Conservation (phyloP, 64 coral and sea anemone genomes). For the Acropora tenuis region DNA sequence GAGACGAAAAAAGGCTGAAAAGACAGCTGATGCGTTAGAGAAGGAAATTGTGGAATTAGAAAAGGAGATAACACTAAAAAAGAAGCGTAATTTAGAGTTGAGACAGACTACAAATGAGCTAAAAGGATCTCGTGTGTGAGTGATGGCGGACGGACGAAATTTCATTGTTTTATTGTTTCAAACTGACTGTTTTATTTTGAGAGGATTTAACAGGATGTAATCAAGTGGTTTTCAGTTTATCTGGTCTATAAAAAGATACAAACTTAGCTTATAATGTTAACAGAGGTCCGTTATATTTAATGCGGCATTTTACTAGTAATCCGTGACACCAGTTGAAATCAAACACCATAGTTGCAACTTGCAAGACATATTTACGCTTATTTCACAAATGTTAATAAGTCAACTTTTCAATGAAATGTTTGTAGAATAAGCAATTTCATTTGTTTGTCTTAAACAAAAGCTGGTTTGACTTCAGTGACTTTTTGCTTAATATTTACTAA, state of each 20-base stretch:
- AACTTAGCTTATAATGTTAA: neutral
- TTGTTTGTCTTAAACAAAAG: slow-evolving; percentile 17
- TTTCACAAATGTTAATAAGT: neutral
- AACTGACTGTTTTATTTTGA: neutral
- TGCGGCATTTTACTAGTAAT: neutral
- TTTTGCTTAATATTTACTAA: neutral
- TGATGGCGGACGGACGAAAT: neutral
- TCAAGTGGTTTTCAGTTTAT: neutral
- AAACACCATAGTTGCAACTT: neutral
- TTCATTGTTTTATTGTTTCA: neutral
- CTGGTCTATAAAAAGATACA: neutral
- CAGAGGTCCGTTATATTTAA: neutral
- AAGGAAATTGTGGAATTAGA: slow-evolving; percentile 21
- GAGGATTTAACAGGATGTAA: neutral
- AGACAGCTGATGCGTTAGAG: slow-evolving; percentile 27
- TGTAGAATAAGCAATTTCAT: neutral
- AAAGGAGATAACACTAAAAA: neutral
- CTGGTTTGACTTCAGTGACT: neutral
- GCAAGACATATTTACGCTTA: neutral
- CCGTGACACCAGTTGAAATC: neutral
- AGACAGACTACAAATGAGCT: slow-evolving; percentile 35
- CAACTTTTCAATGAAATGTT: neutral
- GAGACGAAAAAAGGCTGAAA: slow-evolving; percentile 22
- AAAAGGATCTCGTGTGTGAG: slow-evolving; percentile 24
- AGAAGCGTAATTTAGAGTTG: slow-evolving; percentile 10